Base-by-base conservation (phyloP, 2,113 vertebrate genomes). In the Phasianus colchicus region DNA sequence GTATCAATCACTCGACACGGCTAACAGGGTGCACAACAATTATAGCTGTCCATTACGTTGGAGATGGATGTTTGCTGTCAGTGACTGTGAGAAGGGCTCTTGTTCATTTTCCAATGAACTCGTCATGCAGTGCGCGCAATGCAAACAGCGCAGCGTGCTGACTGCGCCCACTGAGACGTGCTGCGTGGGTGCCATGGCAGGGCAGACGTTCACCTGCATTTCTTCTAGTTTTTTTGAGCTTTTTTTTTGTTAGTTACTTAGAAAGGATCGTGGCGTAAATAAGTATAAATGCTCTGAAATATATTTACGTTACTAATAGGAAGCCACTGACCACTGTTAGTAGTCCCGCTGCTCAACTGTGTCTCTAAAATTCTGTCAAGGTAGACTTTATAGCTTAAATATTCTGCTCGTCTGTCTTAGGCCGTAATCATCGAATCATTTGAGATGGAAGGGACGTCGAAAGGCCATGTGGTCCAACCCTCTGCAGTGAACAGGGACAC, bases 11-110 rank as follows among this genome's bases (percentile, higher is more conserved):
- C 80, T 83, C 36, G 92, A 45, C 48, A 27, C 54, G 89, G 95
- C 94, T 95, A 94, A 85, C 90, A 82, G 88, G 95, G 93, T 94
- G 94, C 87, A 89, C 87, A 95, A 96, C 95, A 96, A 93, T 97
- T 97, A 90, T 70, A 83, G 87, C 80, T 96, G 97, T 95, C 95
- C 69, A 66, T 97, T 97, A 95, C 36, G 67, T 11, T 91, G 20
- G 76, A 95, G 94, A 97, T 94, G 75, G 89, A 96, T 96, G 95
- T 96, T 94, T 82, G 52, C 89, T 96, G 92, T 89, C 84, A 74
- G 9, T 72, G 90, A 8, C 86, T 89, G 77, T 80, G 85, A 96
- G 83, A 92, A 58, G 67, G 71, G 85, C 57, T 95, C 90, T 79
- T 86, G 73, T 63, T 92, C 57, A 72, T 87, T 86, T 93, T 77